Evolutionary conservation across 2,113 vertebrate genomes (phyloP).

Genomic region (Zootoca vivipara): DNA sequence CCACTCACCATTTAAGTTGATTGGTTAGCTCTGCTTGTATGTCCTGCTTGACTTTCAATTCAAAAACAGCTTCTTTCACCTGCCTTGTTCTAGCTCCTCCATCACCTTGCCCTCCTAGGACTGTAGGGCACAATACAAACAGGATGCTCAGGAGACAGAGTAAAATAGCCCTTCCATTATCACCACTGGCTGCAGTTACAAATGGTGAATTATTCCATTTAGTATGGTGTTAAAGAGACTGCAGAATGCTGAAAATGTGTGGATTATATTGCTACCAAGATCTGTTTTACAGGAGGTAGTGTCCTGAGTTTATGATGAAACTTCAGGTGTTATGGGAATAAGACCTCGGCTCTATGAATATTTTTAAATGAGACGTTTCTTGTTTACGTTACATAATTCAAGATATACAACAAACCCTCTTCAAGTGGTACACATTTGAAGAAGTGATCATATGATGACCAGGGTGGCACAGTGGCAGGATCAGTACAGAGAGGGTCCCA

Average conservation of each 20-base stretch:
- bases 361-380: background rate
- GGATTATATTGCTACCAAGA: background rate
- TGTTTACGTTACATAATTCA: background rate
- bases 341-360: background rate
- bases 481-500: background rate
- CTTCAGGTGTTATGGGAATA: too few relatives aligned
- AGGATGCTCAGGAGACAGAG: constrained; percentile 1
- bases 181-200: background rate
- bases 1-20: constrained; percentile 81
- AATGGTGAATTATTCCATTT: background rate
- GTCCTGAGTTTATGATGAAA: background rate
- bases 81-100: constrained; percentile 72
- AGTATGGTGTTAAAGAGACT: background rate
- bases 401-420: background rate
- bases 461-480: background rate
- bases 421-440: background rate
- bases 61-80: constrained; percentile 86
- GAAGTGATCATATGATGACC: background rate
- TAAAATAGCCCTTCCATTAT: constrained; percentile 18
- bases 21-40: constrained; percentile 77
- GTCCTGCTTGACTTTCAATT: constrained; percentile 79
- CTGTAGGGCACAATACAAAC: constrained; percentile 52
- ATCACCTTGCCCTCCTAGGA: constrained; percentile 63
- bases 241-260: background rate
- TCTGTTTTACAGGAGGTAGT: background rate